These are phyloP conservation scores for Hydropsyche betteni DNA, from an alignment of 2,888 invertebrate genomes.

Conservation along the genomic window DNA sequence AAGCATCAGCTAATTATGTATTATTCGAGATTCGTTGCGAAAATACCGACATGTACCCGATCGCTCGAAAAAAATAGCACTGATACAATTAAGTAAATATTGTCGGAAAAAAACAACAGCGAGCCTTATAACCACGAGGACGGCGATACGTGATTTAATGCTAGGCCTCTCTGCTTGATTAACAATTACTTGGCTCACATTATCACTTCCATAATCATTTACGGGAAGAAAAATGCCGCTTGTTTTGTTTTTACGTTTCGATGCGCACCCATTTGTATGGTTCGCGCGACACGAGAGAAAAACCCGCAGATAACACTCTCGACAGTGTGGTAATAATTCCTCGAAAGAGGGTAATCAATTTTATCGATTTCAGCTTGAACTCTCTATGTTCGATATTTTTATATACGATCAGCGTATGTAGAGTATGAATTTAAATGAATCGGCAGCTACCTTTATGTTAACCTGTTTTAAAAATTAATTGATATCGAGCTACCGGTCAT, in stretches of 20 bases:
- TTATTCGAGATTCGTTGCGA: too few relatives aligned
- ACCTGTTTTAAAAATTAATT: slow-evolving; percentile 32
- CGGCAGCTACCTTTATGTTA: slow-evolving; percentile 8
- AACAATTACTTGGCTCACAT: slow-evolving; percentile 14
- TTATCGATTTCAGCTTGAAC: too few relatives aligned
- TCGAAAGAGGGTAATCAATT: too few relatives aligned
- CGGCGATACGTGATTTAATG: slow-evolving; percentile 19
- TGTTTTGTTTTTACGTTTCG: too few relatives aligned
- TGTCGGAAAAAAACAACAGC: slow-evolving; percentile 11
- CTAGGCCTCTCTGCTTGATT: slow-evolving; percentile 1
- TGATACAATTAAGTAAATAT: slow-evolving; percentile 32
- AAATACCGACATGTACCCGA: slow-evolving; percentile 17
- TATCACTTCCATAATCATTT: slow-evolving; percentile 16
- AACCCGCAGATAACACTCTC: too few relatives aligned
- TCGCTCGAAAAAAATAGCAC: neutral
- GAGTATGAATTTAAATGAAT: slow-evolving; percentile 26
- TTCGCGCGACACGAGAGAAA: too few relatives aligned
- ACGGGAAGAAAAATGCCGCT: too few relatives aligned
- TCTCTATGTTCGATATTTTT: neutral
- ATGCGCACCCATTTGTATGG: too few relatives aligned
- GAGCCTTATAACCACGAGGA: neutral
- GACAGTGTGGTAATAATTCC: too few relatives aligned
- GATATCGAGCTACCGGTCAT: slow-evolving; percentile 28
- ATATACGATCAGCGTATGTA: neutral
- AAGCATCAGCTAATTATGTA: too few relatives aligned